Conservation (phyloP, 2,888 invertebrate genomes). For the Acanthopleura granulata region DNA sequence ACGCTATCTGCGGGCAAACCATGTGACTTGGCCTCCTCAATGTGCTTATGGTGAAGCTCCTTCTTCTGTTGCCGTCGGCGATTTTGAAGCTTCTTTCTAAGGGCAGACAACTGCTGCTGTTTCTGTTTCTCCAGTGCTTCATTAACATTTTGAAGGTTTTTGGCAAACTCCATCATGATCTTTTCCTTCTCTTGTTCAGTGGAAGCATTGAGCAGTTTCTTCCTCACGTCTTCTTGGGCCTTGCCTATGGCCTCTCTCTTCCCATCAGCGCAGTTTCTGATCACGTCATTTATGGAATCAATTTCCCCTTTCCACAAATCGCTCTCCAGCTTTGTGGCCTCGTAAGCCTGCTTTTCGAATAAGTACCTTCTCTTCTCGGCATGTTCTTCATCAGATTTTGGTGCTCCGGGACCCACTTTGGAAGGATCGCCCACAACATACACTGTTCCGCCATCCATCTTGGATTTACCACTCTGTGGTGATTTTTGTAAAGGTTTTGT, state of each 20-base stretch:
- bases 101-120: conserved; percentile 51
- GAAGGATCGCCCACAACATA: conserved; percentile 34
- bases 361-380: conserved; percentile 50
- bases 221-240: conserved; percentile 46
- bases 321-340: conserved; percentile 63
- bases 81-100: conserved; percentile 54
- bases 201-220: conserved; percentile 47
- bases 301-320: conserved; percentile 58
- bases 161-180: conserved; percentile 58
- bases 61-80: conserved; percentile 58
- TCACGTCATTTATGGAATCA: conserved; percentile 47
- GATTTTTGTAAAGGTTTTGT: background rate
- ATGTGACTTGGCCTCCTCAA: conserved; percentile 54
- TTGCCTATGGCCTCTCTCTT: conserved; percentile 53
- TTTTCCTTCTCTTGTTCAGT: conserved; percentile 58
- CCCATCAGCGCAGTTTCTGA: conserved; percentile 56
- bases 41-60: conserved; percentile 57
- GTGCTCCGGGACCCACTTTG: conserved; percentile 6
- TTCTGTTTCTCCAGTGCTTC: conserved; percentile 64
- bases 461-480: background rate
- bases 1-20: conserved; percentile 57
- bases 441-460: background rate
- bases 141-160: conserved; percentile 53
- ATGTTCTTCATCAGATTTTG: conserved; percentile 30
- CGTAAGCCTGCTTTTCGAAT: conserved; percentile 64